Evolutionary conservation across 2,797 vertebrate species (phyloP).

Genomic region (Hoplostethus atlanticus): DNA sequence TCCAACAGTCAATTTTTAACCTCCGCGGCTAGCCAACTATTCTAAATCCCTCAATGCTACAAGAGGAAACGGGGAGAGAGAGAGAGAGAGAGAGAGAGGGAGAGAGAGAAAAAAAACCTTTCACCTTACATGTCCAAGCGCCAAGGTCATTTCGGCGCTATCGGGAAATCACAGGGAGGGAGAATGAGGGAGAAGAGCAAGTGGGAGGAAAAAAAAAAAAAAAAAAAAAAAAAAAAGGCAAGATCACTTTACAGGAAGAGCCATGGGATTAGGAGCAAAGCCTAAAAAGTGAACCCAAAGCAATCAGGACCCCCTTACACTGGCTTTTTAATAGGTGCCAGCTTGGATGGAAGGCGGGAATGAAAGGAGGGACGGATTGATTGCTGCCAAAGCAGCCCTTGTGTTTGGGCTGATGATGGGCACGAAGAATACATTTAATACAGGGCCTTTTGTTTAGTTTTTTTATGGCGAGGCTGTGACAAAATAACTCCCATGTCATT

Average conservation of each 20-base stretch:
- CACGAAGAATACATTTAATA: background rate
- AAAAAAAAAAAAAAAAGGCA: background rate
- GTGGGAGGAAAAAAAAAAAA: background rate
- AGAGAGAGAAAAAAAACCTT: conserved; percentile 52
- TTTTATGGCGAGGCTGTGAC: background rate
- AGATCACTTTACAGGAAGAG: conserved; percentile 66
- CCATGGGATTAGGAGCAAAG: conserved; percentile 58
- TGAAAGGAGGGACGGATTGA: conserved; percentile 12
- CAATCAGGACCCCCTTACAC: conserved; percentile 13
- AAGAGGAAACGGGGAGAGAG: conserved; percentile 36
- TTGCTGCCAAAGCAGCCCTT: background rate
- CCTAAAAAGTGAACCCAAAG: conserved; percentile 18
- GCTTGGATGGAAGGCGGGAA: conserved; percentile 10
- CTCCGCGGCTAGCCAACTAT: conserved; percentile 52
- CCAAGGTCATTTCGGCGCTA: conserved; percentile 70
- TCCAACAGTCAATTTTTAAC: conserved; percentile 74
- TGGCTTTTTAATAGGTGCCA: conserved; percentile 9
- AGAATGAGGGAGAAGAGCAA: conserved; percentile 1
- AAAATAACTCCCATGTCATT: conserved; percentile 1
- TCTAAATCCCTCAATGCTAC: conserved; percentile 66
- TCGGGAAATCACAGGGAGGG: conserved; percentile 56
- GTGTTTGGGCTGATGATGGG: background rate
- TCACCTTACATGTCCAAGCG: conserved; percentile 67
- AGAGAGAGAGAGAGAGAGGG: background rate
- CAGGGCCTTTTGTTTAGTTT: background rate